Base-by-base conservation (phyloP, 2,888 invertebrate genomes). In the Zonitis immaculata region DNA sequence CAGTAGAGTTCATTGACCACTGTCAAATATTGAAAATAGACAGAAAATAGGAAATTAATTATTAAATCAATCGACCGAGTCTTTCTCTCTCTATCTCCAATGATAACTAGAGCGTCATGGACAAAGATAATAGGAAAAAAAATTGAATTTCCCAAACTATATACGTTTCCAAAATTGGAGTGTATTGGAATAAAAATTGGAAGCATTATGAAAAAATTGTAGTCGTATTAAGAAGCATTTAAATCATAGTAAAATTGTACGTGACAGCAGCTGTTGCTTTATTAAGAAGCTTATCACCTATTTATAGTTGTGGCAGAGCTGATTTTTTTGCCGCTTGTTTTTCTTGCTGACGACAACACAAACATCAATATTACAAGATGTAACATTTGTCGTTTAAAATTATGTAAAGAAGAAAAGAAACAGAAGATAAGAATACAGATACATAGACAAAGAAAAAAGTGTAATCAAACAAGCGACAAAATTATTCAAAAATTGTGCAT, bases 271-370 rank as follows among this genome's bases (percentile, higher is more conserved):
- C 65, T 58, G 64, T 65, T 66, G 68, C 65, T 64, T 61, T 59
- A 63, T 64, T 64, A 65, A 62, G 60, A 63, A 62, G 63, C 63
- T 65, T 62, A 63, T 63, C 57, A 66, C 61, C 64, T 67, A 64
- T 64, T 65, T 64, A 63, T 63, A 61, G 56, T 61, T 54, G 63
- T 63, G 59, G 61, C 59, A 56, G 59, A 58, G 51, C 53, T 52
- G 55, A 54, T 59, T 51, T 35, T 59, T 64, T 59, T 63, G 58
- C 59, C 61, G 56, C 62, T 58, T 61, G 59, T 60, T 61, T 59
- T 52, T 44, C 48, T 43, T 14, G 44, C 39, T 35, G 35, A 35
- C 35, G 6, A 35, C 16, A 16, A 35, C 18, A 16, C 35, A 35
- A 35, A 16, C 35, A 35, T 35, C 35, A 35, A 35, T 35, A 35